A percentile compares a stretch with the other conserved stretches of the same genome.
Evolutionary conservation across 2,888 invertebrate genomes (phyloP).

Genomic region (Drosophila fungiperda): DNA sequence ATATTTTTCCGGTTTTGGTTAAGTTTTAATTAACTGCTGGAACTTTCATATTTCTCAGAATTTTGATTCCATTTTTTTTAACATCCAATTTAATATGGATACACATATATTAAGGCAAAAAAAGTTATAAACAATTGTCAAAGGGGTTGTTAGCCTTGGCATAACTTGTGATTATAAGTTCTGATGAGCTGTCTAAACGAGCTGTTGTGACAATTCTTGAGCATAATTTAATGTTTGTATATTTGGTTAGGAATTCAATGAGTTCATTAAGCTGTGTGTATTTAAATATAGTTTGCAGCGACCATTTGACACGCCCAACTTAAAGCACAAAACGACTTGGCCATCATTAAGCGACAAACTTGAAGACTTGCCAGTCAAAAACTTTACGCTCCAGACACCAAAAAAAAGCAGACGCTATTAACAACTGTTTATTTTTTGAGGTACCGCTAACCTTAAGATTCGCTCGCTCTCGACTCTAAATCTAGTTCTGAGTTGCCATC

Average conservation of each 20-base stretch:
- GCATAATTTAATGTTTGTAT: conserved; percentile 15
- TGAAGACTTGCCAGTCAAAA: conserved; percentile 14
- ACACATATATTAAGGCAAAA: neutral
- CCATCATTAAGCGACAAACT: conserved; percentile 41
- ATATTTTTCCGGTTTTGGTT: neutral
- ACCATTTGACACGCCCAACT: conserved; percentile 51
- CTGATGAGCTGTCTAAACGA: conserved; percentile 5
- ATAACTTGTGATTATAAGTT: neutral
- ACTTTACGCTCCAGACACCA: conserved; percentile 10
- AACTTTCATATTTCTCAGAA: neutral
- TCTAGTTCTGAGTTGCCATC: conserved; percentile 36
- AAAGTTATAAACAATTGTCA: neutral
- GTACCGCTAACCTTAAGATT: conserved; percentile 61
- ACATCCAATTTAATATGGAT: too few species aligned
- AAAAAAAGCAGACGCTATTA: conserved; percentile 53
- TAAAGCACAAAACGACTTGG: conserved; percentile 32
- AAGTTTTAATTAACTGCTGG: neutral
- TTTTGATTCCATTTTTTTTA: neutral
- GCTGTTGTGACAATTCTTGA: conserved; percentile 43
- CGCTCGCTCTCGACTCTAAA: conserved; percentile 34
- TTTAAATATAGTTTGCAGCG: conserved; percentile 29
- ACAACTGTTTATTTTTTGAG: conserved; percentile 73
- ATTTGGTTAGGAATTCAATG: conserved; percentile 23
- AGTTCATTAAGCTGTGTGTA: conserved; percentile 23
- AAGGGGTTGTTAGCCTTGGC: conserved; percentile 10